These are phyloP conservation scores for Chondrosia reniformis DNA, from an alignment of 37 sponge, comb jelly and placozoan genomes.

Conservation along the genomic window DNA sequence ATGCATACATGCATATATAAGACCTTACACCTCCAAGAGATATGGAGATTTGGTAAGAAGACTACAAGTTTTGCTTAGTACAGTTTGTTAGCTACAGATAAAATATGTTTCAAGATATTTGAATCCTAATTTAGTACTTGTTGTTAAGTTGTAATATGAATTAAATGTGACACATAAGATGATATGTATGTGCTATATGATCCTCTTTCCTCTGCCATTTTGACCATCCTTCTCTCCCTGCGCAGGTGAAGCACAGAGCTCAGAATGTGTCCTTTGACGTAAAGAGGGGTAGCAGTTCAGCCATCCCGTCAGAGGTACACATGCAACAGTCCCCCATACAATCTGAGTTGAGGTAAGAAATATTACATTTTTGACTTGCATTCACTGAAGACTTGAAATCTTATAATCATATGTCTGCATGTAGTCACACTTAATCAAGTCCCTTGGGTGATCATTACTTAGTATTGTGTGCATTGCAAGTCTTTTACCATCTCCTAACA, in stretches of 20 bases:
- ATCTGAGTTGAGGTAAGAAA: too few species aligned
- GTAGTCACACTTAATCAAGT: too few species aligned
- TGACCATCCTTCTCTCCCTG: not conserved
- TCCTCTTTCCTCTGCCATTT: not conserved
- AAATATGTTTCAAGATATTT: not conserved
- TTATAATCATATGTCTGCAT: too few species aligned
- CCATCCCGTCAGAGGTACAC: not conserved
- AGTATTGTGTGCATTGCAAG: too few species aligned
- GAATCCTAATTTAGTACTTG: not conserved
- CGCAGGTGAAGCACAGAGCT: constrained; percentile 21
- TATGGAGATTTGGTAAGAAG: too few species aligned
- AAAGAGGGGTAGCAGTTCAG: not conserved
- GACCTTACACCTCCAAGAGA: not conserved
- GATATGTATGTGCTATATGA: not conserved
- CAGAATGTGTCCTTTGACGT: not conserved
- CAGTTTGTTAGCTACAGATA: too few species aligned
- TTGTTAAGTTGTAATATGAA: not conserved
- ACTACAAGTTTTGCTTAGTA: too few species aligned
- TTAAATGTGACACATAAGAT: not conserved
- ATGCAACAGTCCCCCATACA: too few species aligned
- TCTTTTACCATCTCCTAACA: too few species aligned
- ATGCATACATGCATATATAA: not conserved
- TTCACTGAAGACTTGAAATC: too few species aligned
- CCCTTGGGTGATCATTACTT: too few species aligned
- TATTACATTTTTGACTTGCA: too few species aligned